Base-by-base conservation (phyloP, 2,888 invertebrate genomes). In the Physocephala rufipes region DNA sequence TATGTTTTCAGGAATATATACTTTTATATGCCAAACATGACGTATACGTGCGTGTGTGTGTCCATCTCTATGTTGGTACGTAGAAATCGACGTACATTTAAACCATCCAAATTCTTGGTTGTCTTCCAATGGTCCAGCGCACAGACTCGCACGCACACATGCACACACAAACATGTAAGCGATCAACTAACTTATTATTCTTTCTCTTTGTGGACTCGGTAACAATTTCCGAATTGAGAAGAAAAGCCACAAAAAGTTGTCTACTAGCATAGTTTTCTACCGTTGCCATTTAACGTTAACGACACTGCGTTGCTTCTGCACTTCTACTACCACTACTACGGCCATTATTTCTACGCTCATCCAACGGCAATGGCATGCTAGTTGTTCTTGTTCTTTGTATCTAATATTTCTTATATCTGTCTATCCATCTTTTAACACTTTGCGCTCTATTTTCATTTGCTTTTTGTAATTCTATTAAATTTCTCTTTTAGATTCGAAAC, bases 191-290 rank as follows among this genome's bases (percentile, higher is more conserved):
- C 21, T 28, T 53, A n/a, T n/a, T n/a, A 28, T 53, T 53, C 53
- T 24, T 26, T 66, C 28, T 66, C 36, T 36, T 21, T 66, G 66
- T 53, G 30, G 66, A 51, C 55, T 53, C 66, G 28, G 55, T 51
- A 66, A 66, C 66, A 66, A 66, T 66, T 53, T 53, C 63, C 30
- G 53, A 66, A 66, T 66, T 66, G 66, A 66, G 55, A 66, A 66
- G 53, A 55, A 53, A 66, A 66, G 55, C 66, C 66, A 47, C 66
- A 66, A 51, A 66, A 66, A 66, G 53, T 66, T 66, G 30, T 53
- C 66, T 19, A 49, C 24, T 21, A 45, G 9, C 16, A 30, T 36
- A 4, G 4, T 7, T 36, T 36, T 13, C 19, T 36, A n/a, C 43
- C n/a, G 19, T n/a, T 43, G 30, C 62, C 21, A 26, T 13, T 43